A percentile compares a stretch with the other conserved stretches of the same genome.
phyloP scores from a whole-genome alignment of 2,113 vertebrate genomes.

The Mustela nigripes region DNA sequence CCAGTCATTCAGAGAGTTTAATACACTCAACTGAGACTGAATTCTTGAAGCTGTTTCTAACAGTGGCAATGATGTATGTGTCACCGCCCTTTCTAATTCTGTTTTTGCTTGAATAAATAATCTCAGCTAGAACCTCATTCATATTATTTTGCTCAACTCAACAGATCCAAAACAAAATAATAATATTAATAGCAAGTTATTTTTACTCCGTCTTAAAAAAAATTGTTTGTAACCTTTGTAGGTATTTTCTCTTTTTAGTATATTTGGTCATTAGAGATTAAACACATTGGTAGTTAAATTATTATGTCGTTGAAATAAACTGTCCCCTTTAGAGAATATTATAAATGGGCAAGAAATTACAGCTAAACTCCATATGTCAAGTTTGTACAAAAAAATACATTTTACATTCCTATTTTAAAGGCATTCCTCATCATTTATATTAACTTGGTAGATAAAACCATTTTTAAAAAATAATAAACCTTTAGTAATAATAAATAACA shows the following conservation, averaged over 20 bases:
- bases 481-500: neutral
- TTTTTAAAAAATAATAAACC: neutral
- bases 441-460: slow-evolving; percentile 36
- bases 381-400: slow-evolving; percentile 1
- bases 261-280: neutral
- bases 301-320: neutral
- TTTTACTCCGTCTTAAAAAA: neutral
- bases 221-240: neutral
- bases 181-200: slow-evolving; percentile 25
- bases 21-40: slow-evolving; percentile 79
- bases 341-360: neutral
- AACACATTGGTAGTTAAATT: slow-evolving; percentile 36
- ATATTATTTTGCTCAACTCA: slow-evolving; percentile 40
- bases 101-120: slow-evolving; percentile 77
- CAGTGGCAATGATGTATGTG: slow-evolving; percentile 62
- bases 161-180: neutral
- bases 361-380: neutral
- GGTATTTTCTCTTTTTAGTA: neutral
- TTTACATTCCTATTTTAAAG: slow-evolving; percentile 54
- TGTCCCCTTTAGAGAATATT: neutral
- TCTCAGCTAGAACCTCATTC: slow-evolving; percentile 63
- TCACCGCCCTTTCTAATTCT: slow-evolving; percentile 70
- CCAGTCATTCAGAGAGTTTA: slow-evolving; percentile 82
- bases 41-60: slow-evolving; percentile 65
- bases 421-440: neutral